Percentiles rank a stretch among this genome's conserved stretches.
Evolutionary conservation across 2,888 invertebrate genomes (phyloP).

Genomic region (Agrilus biguttatus): DNA sequence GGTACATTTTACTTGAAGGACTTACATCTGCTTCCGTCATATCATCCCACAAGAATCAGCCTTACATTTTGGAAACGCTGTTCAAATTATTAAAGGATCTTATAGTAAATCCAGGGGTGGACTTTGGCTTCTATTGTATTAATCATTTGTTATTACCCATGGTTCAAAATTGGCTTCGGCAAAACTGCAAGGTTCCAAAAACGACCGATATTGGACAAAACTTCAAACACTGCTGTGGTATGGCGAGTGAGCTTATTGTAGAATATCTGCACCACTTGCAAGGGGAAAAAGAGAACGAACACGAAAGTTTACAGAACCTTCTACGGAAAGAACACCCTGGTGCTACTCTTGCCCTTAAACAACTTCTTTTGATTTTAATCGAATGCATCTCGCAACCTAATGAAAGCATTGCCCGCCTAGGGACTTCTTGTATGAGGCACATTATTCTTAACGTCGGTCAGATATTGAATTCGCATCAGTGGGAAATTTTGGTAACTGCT

Average conservation of each 20-base stretch:
- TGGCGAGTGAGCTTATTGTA: conserved; percentile 82
- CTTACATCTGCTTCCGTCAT: conserved; percentile 67
- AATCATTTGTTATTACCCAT: conserved; percentile 84
- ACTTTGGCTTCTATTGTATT: conserved; percentile 82
- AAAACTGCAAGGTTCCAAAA: conserved; percentile 43
- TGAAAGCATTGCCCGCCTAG: conserved; percentile 79
- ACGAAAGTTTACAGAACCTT: conserved; percentile 9
- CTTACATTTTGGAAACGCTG: conserved; percentile 74
- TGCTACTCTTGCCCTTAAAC: conserved; percentile 69
- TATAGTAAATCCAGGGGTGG: conserved; percentile 67
- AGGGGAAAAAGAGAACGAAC: conserved; percentile 32
- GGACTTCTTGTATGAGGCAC: conserved; percentile 82
- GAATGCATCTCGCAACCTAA: conserved; percentile 85
- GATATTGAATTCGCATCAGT: conserved; percentile 66
- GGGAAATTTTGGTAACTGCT: conserved; percentile 73
- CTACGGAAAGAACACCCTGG: conserved; percentile 35
- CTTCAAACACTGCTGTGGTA: conserved; percentile 89
- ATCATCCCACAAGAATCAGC: conserved; percentile 62
- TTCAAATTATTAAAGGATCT: conserved; percentile 72
- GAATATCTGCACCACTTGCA: conserved; percentile 67
- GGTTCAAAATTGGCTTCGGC: conserved; percentile 85
- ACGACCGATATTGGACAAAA: conserved; percentile 74
- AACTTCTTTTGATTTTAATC: conserved; percentile 69
- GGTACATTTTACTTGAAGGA: conserved; percentile 82
- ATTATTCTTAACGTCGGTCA: conserved; percentile 72